Evolutionary conservation across 2,888 invertebrate species (phyloP).

Genomic region (Nasonia oneida): DNA sequence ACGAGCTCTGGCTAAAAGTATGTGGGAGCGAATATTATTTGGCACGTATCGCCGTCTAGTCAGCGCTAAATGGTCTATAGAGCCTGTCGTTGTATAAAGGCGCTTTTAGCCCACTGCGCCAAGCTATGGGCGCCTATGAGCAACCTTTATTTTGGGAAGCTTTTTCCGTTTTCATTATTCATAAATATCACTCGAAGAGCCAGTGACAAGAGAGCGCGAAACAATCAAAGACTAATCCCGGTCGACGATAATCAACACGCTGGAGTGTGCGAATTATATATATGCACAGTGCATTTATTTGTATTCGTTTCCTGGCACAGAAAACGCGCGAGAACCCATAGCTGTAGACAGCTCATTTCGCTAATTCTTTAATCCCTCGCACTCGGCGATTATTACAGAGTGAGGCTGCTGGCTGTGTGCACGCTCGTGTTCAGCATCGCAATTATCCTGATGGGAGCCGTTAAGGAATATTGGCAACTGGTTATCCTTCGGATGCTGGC

Average conservation of each 20-base stretch:
- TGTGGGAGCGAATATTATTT: neutral
- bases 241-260: too few species aligned
- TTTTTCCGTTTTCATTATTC: neutral
- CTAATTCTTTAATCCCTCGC: constrained; percentile 13
- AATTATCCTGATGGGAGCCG: constrained; percentile 91
- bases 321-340: neutral
- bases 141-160: neutral
- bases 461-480: constrained; percentile 94
- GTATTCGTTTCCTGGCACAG: neutral
- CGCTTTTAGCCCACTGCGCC: neutral
- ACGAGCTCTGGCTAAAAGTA: neutral
- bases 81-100: neutral
- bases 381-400: constrained; percentile 80
- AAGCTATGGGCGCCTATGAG: neutral
- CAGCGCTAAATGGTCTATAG: neutral
- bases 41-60: neutral
- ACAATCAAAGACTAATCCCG: too few species aligned
- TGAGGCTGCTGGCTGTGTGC: constrained; percentile 87
- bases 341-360: neutral
- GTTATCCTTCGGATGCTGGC: constrained; percentile 91
- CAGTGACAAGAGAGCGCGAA: too few species aligned
- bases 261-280: too few species aligned
- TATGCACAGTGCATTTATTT: neutral
- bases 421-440: constrained; percentile 91
- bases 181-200: too few species aligned